These are phyloP conservation scores for Erebia epiphron DNA, from an alignment of 2,888 invertebrate genomes.

Conservation along the genomic window DNA sequence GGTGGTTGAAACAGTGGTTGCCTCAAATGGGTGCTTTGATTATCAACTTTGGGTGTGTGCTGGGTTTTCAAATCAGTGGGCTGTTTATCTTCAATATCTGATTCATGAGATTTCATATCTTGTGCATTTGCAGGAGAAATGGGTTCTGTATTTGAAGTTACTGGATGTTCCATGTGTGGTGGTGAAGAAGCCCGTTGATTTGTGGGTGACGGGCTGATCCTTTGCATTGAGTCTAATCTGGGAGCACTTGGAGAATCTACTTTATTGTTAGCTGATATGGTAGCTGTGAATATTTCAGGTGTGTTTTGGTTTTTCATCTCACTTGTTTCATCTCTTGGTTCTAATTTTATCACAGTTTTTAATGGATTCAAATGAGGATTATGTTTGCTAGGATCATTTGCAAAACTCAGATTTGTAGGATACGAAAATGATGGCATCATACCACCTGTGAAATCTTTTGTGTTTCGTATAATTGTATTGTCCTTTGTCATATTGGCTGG, in stretches of 20 bases:
- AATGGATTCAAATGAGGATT: slow-evolving; percentile 73
- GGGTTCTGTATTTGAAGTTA: slow-evolving; percentile 69
- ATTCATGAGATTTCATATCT: slow-evolving; percentile 66
- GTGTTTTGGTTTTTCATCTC: slow-evolving; percentile 76
- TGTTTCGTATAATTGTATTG: slow-evolving; percentile 70
- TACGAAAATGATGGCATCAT: slow-evolving; percentile 73
- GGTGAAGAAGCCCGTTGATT: slow-evolving; percentile 69
- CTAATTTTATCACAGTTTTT: slow-evolving; percentile 78
- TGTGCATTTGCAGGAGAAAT: slow-evolving; percentile 74
- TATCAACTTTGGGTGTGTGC: slow-evolving; percentile 64
- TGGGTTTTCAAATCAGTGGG: slow-evolving; percentile 76
- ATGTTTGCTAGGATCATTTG: slow-evolving; percentile 72
- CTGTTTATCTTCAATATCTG: slow-evolving; percentile 72
- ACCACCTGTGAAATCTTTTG: slow-evolving; percentile 69
- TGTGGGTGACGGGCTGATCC: slow-evolving; percentile 75
- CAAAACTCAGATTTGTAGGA: slow-evolving; percentile 68
- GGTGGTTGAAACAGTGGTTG: slow-evolving; percentile 67
- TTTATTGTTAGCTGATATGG: slow-evolving; percentile 70
- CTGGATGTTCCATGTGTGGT: slow-evolving; percentile 73
- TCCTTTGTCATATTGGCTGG: slow-evolving; percentile 75
- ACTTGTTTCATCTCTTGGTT: slow-evolving; percentile 75
- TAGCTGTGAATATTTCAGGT: slow-evolving; percentile 79
- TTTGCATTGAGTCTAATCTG: slow-evolving; percentile 68
- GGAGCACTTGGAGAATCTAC: slow-evolving; percentile 74
- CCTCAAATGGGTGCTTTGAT: slow-evolving; percentile 56